Conservation (phyloP, 1,140 invertebrate genomes). For the Drosophila murphyi region DNA sequence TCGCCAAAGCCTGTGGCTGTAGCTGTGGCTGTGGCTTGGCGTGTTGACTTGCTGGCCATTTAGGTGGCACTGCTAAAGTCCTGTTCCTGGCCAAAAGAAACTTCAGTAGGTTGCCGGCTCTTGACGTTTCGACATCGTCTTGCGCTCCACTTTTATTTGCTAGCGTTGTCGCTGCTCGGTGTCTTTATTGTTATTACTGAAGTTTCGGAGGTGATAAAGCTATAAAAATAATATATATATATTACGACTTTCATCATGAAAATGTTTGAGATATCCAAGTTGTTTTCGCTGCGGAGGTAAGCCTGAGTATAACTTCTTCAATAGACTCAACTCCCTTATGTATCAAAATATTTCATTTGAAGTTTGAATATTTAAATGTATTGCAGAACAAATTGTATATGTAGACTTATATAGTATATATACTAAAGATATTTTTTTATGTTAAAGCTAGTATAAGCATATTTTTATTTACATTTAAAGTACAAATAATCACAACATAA, state of each 20-base stretch:
- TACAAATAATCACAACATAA: too few relatives aligned
- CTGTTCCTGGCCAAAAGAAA: constrained; percentile 31
- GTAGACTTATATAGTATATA: too few relatives aligned
- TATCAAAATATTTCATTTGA: too few relatives aligned
- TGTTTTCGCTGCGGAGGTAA: constrained; percentile 80
- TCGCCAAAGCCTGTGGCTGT: constrained; percentile 1
- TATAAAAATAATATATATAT: constrained; percentile 37
- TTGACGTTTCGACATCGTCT: constrained; percentile 68
- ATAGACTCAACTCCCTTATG: too few relatives aligned
- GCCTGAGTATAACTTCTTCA: constrained; percentile 4
- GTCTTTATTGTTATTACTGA: constrained; percentile 24
- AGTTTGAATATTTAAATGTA: too few relatives aligned
- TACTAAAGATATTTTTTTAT: too few relatives aligned
- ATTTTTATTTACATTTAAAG: too few relatives aligned
- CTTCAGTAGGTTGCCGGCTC: constrained; percentile 69
- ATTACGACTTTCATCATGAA: constrained; percentile 53
- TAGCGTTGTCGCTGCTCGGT: constrained; percentile 12
- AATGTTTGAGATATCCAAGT: constrained; percentile 81
- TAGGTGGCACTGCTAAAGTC: constrained; percentile 21
- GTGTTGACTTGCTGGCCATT: constrained; percentile 39
- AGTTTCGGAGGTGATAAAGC: constrained; percentile 30
- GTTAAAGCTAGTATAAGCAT: too few relatives aligned
- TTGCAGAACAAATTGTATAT: too few relatives aligned
- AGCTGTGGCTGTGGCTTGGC: constrained; percentile 7
- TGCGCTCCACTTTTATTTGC: constrained; percentile 27